Conservation (phyloP, 2,888 invertebrate species). For the Sinodicranocentrus sp. region DNA sequence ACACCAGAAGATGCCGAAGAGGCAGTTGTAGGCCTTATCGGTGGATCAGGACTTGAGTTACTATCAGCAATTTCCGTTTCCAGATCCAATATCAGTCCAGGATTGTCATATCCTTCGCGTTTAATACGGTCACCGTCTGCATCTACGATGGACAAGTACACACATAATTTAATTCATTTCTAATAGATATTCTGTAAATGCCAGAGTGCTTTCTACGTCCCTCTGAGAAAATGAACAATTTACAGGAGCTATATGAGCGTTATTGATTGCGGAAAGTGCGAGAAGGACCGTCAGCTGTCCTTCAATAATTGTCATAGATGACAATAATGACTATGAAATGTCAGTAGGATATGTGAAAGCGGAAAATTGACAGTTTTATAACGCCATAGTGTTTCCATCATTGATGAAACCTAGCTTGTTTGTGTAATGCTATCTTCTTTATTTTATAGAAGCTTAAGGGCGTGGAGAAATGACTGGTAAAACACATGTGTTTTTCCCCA, state of each 20-base stretch:
- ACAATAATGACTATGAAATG: constrained; percentile 30
- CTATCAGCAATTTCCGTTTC: constrained; percentile 59
- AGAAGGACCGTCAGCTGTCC: constrained; percentile 13
- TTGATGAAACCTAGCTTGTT: no score
- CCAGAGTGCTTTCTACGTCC: no score
- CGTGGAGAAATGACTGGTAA: not conserved
- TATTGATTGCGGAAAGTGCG: constrained; percentile 17
- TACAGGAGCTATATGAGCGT: not conserved
- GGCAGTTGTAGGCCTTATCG: constrained; percentile 30
- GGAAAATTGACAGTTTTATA: no score
- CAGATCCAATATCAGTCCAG: constrained; percentile 70
- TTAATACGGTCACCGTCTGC: constrained; percentile 26
- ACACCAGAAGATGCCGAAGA: constrained; percentile 43
- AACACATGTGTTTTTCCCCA: no score
- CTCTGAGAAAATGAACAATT: not conserved
- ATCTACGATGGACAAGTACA: not conserved
- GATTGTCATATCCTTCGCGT: constrained; percentile 71
- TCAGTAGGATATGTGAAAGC: not conserved
- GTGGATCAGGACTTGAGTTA: constrained; percentile 55
- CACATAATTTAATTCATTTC: not conserved
- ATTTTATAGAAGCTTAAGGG: not conserved
- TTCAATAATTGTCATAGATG: constrained; percentile 30
- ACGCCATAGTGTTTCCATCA: no score
- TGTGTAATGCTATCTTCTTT: no score
- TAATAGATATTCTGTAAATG: not conserved